phyloP scores from a whole-genome alignment of 2,888 invertebrate species.

The Papilio gigon region DNA sequence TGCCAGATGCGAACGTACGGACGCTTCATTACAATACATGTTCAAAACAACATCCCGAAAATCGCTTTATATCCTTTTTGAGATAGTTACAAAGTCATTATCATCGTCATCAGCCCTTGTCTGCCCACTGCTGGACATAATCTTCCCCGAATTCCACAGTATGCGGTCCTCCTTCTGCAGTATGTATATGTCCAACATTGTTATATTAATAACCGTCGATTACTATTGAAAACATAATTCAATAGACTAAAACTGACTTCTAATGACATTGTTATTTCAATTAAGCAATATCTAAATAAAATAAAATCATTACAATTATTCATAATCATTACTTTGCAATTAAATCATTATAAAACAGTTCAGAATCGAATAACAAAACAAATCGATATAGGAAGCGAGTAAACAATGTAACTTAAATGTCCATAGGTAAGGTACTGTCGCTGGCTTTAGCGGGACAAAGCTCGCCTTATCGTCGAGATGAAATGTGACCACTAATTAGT shows the following conservation, averaged over 20 bases:
- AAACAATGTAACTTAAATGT: conserved; percentile 36
- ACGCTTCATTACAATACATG: conserved; percentile 41
- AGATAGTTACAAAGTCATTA: not conserved
- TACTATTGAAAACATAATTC: no score
- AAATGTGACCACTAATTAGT: conserved; percentile 40
- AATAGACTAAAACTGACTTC: no score
- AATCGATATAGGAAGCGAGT: conserved; percentile 35
- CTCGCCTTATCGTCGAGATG: conserved; percentile 32
- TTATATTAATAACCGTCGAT: no score
- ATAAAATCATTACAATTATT: no score
- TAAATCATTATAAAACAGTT: conserved; percentile 46
- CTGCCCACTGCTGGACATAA: no score
- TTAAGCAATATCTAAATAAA: not conserved
- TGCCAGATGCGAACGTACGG: conserved; percentile 53
- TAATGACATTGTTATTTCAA: no score
- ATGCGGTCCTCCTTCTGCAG: no score
- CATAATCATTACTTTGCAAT: no score
- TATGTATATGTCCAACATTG: no score
- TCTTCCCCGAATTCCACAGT: no score
- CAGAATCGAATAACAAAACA: conserved; percentile 42
- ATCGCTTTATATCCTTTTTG: not conserved
- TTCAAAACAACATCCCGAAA: conserved; percentile 63
- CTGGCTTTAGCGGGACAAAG: conserved; percentile 35
- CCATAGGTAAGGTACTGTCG: conserved; percentile 38
- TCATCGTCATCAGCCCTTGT: no score